These are phyloP conservation scores for Syritta pipiens DNA, from an alignment of 2,888 invertebrate species.

Conservation along the genomic window DNA sequence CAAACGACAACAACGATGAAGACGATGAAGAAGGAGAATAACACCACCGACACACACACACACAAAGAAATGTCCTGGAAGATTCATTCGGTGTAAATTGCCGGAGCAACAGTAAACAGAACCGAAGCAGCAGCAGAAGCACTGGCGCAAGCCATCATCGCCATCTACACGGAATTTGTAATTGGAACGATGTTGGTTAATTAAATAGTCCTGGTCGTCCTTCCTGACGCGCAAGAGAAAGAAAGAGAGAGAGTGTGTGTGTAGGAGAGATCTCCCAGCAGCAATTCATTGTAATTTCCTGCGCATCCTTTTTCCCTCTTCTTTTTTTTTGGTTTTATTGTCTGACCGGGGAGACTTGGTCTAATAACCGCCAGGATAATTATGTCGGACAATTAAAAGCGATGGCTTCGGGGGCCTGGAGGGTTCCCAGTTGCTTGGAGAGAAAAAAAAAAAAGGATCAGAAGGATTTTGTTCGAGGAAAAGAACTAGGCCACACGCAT, in stretches of 20 bases:
- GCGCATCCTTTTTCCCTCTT: not conserved
- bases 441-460: not conserved
- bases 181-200: constrained; percentile 62
- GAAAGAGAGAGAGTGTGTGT: too few relatives aligned
- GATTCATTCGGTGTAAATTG: constrained; percentile 31
- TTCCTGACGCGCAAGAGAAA: too few relatives aligned
- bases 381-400: constrained; percentile 51
- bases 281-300: constrained; percentile 40
- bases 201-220: constrained; percentile 54
- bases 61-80: too few relatives aligned
- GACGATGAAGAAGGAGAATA: not conserved
- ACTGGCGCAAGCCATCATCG: not conserved
- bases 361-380: constrained; percentile 55
- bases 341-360: constrained; percentile 26
- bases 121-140: constrained; percentile 7
- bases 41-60: too few relatives aligned
- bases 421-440: not conserved
- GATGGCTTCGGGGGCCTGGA: constrained; percentile 21
- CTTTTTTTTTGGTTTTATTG: constrained; percentile 9
- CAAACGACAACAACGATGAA: constrained; percentile 1
- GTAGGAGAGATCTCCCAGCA: not conserved
- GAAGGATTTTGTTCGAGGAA: too few relatives aligned
- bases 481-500: not conserved
- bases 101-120: constrained; percentile 51
- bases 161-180: constrained; percentile 47